Evolutionary conservation across 2,113 vertebrate genomes (phyloP), one percentile per base, ranked within the genome.

Genomic region (Bombycilla garrulus): DNA sequence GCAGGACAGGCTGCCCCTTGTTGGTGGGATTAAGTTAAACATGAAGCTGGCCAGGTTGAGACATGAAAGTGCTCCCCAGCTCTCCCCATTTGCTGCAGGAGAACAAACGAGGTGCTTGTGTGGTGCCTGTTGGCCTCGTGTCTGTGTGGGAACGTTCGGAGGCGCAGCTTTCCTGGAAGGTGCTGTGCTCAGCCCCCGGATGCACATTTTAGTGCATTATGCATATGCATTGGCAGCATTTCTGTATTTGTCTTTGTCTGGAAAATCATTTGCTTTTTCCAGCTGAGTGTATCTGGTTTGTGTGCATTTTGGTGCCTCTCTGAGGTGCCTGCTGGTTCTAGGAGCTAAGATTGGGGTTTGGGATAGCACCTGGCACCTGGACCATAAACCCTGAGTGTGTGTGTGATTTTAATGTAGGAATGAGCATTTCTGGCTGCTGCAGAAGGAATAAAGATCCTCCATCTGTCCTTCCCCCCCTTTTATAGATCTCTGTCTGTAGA

Each of bases 211-310:
- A 26, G 61, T 8, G 36, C 28, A 2, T 74, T 14, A 65, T 44
- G 65, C 31, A 11, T 66, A 26, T 81, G 53, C 77, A 65, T 61
- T 93, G 93, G 90, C 85, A 92, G 21, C 54, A 5, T 16, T 69
- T 54, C 87, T 85, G 2, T 89, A n/a, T 86, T 88, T 66, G 60
- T 64, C 93, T 94, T 65, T 64, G 72, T 73, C 64, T 83, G 85
- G 80, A 64, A 90, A 88, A 82, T 38, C 5, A 5, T 95, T 96
- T 85, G 78, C 74, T 92, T 96, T 92, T 91, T 92, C 88, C 86
- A 88, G 86, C 90, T 44, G 67, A 62, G 76, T 38, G 29, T 67
- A 16, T 88, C 28, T 53, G 42, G 15, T 28, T 29, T 54, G 50
- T 40, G 54, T 17, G 48, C 23, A 1, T 23, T 33, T 60, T 19